Evolutionary conservation across 2,797 vertebrate genomes (phyloP).

Genomic region (Oophaga sylvatica): DNA sequence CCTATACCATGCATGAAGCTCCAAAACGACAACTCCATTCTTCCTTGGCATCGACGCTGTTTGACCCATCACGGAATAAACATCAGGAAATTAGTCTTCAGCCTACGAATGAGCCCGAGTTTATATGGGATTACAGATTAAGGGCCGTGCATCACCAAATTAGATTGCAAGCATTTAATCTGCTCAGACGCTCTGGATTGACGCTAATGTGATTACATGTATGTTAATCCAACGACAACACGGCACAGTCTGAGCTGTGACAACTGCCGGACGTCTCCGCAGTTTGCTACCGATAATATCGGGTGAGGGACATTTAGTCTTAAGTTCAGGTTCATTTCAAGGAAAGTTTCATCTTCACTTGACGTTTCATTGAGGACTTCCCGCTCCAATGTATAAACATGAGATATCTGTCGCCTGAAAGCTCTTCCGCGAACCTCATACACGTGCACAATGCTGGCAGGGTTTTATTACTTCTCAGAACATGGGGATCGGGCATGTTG

Average conservation of each 20-base stretch:
- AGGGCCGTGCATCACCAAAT: constrained; percentile 67
- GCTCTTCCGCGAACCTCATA: background rate
- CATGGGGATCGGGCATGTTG: too few relatives aligned
- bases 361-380: background rate
- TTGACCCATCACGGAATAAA: constrained; percentile 71
- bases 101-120: background rate
- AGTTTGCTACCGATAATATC: background rate
- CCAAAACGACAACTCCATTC: constrained; percentile 71
- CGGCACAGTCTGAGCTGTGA: constrained; percentile 45
- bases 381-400: background rate
- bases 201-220: constrained; percentile 67
- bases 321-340: background rate
- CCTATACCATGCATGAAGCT: constrained; percentile 78
- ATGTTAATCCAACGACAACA: constrained; percentile 69
- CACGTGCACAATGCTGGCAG: too few relatives aligned
- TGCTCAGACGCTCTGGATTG: constrained; percentile 63
- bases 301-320: background rate
- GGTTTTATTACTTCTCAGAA: too few relatives aligned
- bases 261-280: background rate
- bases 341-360: background rate
- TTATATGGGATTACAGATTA: constrained; percentile 53
- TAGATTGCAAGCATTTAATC: constrained; percentile 69
- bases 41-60: constrained; percentile 68
- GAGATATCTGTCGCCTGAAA: background rate
- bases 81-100: constrained; percentile 22